Conservation (phyloP, 2,113 vertebrate species). For the Trematomus loennbergii region DNA sequence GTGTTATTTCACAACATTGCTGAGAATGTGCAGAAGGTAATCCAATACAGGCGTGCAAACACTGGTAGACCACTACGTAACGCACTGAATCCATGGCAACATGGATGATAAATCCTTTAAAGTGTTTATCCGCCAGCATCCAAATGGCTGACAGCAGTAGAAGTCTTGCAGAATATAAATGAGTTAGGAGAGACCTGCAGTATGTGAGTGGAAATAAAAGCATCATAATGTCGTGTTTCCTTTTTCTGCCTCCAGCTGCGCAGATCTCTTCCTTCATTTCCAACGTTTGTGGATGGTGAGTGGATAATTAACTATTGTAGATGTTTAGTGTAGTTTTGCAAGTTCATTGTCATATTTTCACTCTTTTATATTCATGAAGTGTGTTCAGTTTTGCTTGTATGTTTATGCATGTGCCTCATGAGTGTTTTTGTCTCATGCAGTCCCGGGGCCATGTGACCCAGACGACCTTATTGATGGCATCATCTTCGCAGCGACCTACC, state of each 20-base stretch:
- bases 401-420: conserved; percentile 19
- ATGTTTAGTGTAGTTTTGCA: neutral
- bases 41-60: neutral
- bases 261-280: conserved; percentile 95
- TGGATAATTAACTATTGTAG: conserved; percentile 20
- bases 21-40: neutral
- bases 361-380: neutral
- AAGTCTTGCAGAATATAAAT: conserved; percentile 35
- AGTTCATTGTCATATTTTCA: neutral
- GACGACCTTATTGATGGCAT: conserved; percentile 98
- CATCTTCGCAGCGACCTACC: conserved; percentile 97
- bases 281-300: conserved; percentile 97
- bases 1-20: neutral
- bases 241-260: conserved; percentile 85
- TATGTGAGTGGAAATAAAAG: conserved; percentile 26
- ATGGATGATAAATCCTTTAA: conserved; percentile 6
- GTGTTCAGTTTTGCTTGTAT: neutral
- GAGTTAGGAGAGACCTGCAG: conserved; percentile 13
- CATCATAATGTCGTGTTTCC: neutral
- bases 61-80: too few relatives aligned
- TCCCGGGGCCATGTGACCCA: conserved; percentile 96
- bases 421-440: conserved; percentile 71
- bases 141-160: conserved; percentile 30
- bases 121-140: conserved; percentile 29
- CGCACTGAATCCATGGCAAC: neutral